phyloP scores from a whole-genome alignment of 2,797 vertebrate species.

The Champsocephalus gunnari region DNA sequence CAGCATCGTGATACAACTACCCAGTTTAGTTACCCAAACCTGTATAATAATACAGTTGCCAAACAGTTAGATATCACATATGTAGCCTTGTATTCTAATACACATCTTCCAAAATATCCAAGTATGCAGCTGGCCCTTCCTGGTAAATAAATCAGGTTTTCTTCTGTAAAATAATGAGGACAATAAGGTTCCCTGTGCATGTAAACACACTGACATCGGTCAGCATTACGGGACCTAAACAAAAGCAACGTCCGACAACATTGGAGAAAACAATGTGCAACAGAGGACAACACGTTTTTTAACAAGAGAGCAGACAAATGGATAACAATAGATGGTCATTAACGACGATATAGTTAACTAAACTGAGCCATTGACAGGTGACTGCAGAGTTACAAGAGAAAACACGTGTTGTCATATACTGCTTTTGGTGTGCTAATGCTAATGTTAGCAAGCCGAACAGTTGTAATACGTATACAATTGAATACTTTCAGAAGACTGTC shows the following conservation, averaged over 20 bases:
- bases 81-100: background rate
- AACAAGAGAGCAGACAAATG: fast-evolving
- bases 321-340: fast-evolving
- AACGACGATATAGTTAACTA: fast-evolving
- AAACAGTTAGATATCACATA: background rate
- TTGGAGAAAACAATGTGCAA: background rate
- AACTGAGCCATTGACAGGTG: background rate
- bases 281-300: background rate
- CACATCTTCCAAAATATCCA: background rate
- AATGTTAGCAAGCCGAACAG: conserved; percentile 35
- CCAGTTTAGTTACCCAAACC: background rate
- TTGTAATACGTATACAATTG: background rate
- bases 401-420: conserved; percentile 63
- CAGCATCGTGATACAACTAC: background rate
- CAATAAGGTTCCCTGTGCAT: too few relatives aligned
- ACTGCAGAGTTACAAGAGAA: background rate
- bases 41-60: background rate
- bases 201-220: background rate
- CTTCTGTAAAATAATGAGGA: background rate
- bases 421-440: conserved; percentile 49
- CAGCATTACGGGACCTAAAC: background rate
- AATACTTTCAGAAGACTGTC: fast-evolving
- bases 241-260: background rate
- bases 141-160: background rate
- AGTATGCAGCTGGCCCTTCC: background rate